Evolutionary conservation across 2,888 invertebrate genomes (phyloP).

Genomic region (Athalia circularis): DNA sequence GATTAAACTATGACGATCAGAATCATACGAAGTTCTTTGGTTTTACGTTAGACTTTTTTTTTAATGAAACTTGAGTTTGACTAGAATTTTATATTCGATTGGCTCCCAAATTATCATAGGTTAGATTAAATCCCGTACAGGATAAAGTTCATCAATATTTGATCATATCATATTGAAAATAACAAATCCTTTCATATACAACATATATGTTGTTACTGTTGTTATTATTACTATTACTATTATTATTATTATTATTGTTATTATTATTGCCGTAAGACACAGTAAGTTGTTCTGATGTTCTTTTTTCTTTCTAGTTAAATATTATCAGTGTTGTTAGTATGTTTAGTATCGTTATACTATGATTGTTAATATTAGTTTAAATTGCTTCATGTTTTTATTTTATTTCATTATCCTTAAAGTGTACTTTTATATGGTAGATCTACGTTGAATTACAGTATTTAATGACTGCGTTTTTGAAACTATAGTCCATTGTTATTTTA

Average conservation of each 20-base stretch:
- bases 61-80: too few relatives aligned
- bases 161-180: constrained; percentile 30
- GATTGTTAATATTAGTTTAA: constrained; percentile 17
- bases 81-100: too few relatives aligned
- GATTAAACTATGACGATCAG: background rate
- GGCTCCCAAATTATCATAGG: too few relatives aligned
- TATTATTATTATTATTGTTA: constrained; percentile 1
- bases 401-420: constrained; percentile 2
- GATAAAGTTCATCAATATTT: background rate
- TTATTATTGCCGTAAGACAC: constrained; percentile 59
- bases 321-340: constrained; percentile 17
- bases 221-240: background rate
- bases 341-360: constrained; percentile 50
- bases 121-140: too few relatives aligned
- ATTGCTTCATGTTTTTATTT: constrained; percentile 37
- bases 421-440: constrained; percentile 13
- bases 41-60: too few relatives aligned
- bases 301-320: constrained; percentile 14
- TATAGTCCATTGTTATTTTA: constrained; percentile 35
- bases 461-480: constrained; percentile 49
- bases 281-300: constrained; percentile 45
- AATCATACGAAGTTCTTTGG: too few relatives aligned
- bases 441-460: constrained; percentile 48
- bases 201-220: background rate
- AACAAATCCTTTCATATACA: constrained; percentile 20